A percentile compares a stretch with the other conserved stretches of the same genome.
Evolutionary conservation across 2,113 vertebrate genomes (phyloP).

Genomic region (Rhadina sibilatrix): DNA sequence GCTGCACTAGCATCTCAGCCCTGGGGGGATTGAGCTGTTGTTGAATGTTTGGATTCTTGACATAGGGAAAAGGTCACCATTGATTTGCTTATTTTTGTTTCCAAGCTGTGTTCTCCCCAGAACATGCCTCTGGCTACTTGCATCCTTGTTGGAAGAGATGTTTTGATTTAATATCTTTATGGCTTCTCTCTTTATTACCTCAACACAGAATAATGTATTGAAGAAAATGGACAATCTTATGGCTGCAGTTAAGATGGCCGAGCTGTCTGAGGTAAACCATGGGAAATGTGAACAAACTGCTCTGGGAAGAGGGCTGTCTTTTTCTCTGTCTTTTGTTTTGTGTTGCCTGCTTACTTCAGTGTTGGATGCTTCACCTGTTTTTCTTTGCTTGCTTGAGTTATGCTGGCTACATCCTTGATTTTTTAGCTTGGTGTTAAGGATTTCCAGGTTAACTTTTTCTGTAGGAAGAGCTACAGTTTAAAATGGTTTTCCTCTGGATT

Average conservation of each 20-base stretch:
- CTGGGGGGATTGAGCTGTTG: neutral
- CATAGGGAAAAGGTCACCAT: neutral
- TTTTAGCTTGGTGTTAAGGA: neutral
- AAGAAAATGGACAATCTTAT: constrained; percentile 38
- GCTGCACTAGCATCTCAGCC: neutral
- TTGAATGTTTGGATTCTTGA: neutral
- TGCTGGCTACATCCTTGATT: neutral
- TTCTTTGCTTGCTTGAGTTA: neutral
- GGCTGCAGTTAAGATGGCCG: neutral
- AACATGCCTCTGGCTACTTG: neutral
- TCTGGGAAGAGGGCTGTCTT: neutral
- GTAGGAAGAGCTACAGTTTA: neutral
- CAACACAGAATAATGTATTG: neutral
- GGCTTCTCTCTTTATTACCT: neutral
- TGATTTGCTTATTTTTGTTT: neutral
- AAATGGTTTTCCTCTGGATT: neutral
- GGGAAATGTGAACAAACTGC: neutral
- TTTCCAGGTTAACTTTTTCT: neutral
- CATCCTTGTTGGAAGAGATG: neutral
- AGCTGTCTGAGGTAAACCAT: constrained; percentile 33
- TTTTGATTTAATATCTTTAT: neutral
- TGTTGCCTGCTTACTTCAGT: neutral
- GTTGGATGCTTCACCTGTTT: neutral
- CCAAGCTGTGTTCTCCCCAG: neutral
- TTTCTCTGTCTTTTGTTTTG: neutral